A percentile compares a stretch with the other conserved stretches of the same genome.
Conservation (phyloP, 1,140 invertebrate species). For the Varroa destructor region DNA sequence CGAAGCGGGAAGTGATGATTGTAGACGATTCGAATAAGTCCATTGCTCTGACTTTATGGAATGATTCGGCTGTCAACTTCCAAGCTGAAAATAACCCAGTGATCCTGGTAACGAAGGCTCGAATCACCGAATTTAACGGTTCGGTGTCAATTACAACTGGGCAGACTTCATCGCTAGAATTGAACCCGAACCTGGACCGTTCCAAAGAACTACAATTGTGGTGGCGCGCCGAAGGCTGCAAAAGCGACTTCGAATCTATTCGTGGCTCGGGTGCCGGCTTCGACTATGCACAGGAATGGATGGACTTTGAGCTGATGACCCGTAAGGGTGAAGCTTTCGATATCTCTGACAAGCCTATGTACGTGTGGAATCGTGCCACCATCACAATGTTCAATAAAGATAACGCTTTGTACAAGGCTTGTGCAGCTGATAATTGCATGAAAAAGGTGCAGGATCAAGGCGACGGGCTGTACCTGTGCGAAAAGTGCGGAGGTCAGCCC, state of each 20-base stretch:
- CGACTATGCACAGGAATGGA: neutral
- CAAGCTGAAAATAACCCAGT: conserved; percentile 10
- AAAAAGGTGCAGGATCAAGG: conserved; percentile 80
- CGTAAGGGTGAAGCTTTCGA: conserved; percentile 40
- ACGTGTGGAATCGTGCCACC: conserved; percentile 56
- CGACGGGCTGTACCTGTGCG: conserved; percentile 77
- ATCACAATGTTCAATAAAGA: conserved; percentile 57
- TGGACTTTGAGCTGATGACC: conserved; percentile 29
- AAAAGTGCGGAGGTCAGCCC: conserved; percentile 69
- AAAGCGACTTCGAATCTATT: conserved; percentile 40
- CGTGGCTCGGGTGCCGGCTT: conserved; percentile 33
- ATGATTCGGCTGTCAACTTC: conserved; percentile 40
- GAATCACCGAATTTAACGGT: conserved; percentile 37
- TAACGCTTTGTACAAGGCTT: conserved; percentile 75
- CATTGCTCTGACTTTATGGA: conserved; percentile 52
- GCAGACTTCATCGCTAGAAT: conserved; percentile 29
- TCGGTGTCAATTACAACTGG: conserved; percentile 36
- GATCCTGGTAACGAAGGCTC: conserved; percentile 26
- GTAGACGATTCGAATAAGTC: conserved; percentile 68
- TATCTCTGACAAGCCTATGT: conserved; percentile 58
- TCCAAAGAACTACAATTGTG: conserved; percentile 23
- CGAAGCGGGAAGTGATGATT: conserved; percentile 72
- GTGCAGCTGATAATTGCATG: conserved; percentile 68
- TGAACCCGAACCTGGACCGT: conserved; percentile 9
- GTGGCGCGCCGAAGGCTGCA: conserved; percentile 49